Evolutionary conservation across 2,797 vertebrate species (phyloP), one percentile per base, ranked within the genome.

Genomic region (Cyprinella venusta): DNA sequence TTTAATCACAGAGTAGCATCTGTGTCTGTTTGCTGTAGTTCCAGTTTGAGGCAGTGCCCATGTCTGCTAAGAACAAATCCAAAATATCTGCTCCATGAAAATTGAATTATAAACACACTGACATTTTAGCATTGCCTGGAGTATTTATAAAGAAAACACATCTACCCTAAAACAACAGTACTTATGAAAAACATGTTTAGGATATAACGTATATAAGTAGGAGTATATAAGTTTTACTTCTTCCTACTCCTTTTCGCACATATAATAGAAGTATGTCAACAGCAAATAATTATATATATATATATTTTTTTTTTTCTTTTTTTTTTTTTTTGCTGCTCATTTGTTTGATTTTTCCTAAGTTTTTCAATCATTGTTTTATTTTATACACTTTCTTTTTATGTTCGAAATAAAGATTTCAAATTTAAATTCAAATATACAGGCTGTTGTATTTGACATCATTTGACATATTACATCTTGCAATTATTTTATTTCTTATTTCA

Each of bases 61-160:
- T 75, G 59, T 72, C 30, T 48, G 61, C 50, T 79, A 45, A 86
- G 74, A 86, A n/a, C 86, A 79, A 90, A 91, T 92, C 84, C 87
- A 59, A 86, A 90, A 86, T 77, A 69, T 90, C 33, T 88, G 81
- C 88, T 92, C 83, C 81, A 90, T 87, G 84, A 90, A 90, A 86
- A 90, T 90, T 86, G 71, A 91, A 93, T 93, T 93, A 90, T 78
- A 89, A 82, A 79, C 87, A 88, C 90, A 88, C 64, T 79, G 59
- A 40, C 79, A 74, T 90, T 86, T 90, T n/a, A 87, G 87, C 90
- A 88, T 84, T 86, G 75, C 86, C 79, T 89, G 13, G 91, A 79
- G 24, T 15, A 26, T 61, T 61, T 61, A 26, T 24, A 24, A 59
- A 13, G n/a, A 56, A 24, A 59, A 26, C 13, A 26, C 12, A 26